Evolutionary conservation across 2,888 invertebrate species (phyloP), one percentile per base, ranked within the genome.

Genomic region (Syrphus vitripennis): DNA sequence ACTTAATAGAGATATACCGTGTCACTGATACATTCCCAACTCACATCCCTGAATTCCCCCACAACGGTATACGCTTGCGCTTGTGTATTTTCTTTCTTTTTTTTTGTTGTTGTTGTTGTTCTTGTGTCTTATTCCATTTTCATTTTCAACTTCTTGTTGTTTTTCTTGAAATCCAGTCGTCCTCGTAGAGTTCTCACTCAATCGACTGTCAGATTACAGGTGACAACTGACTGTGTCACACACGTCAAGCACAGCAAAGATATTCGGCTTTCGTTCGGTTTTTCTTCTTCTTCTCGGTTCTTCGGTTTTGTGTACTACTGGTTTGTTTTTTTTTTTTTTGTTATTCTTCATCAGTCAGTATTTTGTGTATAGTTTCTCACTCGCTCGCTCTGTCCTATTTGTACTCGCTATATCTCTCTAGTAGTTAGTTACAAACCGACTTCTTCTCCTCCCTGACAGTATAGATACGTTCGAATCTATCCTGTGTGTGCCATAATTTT

Each of bases 201-300:
- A 89, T 88, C 88, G 89, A 89, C 91, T 91, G 91, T 91, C 92
- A 92, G 91, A 91, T 91, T 90, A 90, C 92, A 92, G 92, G 92
- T 92, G 92, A 92, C 92, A 92, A 90, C 90, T 90, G 90, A 90
- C 89, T 91, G 91, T 91, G 91, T 91, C 91, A 91, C 89, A 90
- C 84, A 79, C 89, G 88, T 87, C 84, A 87, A 87, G 67, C 77
- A n/a, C n/a, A 75, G 78, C 76, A 34, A 61, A 71, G 55, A 67
- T 42, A 82, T 88, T 86, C 79, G 84, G 81, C 67, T 83, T 88
- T 72, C 67, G 72, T 78, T 83, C 77, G 67, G 45, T 82, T 83
- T 70, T 71, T 71, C 63, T 83, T 67, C 63, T 75, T 79, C 78
- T 81, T 78, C n/a, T n/a, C 71, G 69, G 55, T 72, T 57, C 55